Evolutionary conservation across 2,797 vertebrate species (phyloP), one percentile per base, ranked within the genome.

Genomic region (Poecilia velifera): DNA sequence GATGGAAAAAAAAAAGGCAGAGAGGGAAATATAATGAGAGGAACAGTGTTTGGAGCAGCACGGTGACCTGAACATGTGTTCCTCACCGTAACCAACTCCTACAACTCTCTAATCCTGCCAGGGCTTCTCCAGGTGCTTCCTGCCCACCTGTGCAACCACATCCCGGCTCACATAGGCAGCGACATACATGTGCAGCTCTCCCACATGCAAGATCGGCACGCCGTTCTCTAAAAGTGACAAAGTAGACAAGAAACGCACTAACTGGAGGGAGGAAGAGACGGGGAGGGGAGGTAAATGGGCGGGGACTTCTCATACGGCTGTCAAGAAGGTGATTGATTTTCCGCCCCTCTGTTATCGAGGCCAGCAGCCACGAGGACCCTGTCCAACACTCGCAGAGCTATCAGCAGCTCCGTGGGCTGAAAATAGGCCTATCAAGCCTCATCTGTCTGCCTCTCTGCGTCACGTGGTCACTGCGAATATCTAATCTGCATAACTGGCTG

Each of bases 271-370:
- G 68, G 76, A 62, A 72, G 41, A 25, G 28, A 31, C 7, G 73
- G 64, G 47, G 81, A 41, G 43, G 34, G 80, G 72, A 72, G 62
- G 51, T 76, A 76, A 87, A 85, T 64, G 77, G 86, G 87, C 41
- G 78, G 86, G 80, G 0, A 70, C 82, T 51, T 73, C 74, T 90
- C 89, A 87, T 88, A 92, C 83, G 85, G 89, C 89, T 91, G 93
- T 94, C 93, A 94, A 94, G 90, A 88, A 90, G 88, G 90, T 95
- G 95, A 96, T 96, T 95, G 95, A 95, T 96, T 95, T 93, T 92
- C 85, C 87, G 76, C 88, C 88, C 87, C 88, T 76, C 82, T 88
- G 91, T 92, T 96, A 94, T 96, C 93, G 41, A 95, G 91, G 92
- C 86, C 86, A 90, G 89, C 94, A 95, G 95, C 91, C 92, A 90